Percentiles rank a stretch among this genome's conserved stretches.
Conservation (phyloP, 2,888 invertebrate genomes). For the Trichacis sp. region DNA sequence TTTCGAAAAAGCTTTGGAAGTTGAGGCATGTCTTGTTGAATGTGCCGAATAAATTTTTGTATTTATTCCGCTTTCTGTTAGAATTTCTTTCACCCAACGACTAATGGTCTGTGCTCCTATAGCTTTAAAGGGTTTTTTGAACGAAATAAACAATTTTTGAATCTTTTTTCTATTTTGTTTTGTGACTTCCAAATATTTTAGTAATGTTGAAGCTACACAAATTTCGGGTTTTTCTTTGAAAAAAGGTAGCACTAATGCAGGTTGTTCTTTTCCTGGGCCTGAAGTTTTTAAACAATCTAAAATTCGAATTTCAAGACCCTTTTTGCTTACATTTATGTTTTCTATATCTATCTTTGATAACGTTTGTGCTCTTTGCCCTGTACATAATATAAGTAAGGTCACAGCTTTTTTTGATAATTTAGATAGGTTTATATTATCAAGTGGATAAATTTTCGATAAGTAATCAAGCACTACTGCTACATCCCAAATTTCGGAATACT, state of each 20-base stretch:
- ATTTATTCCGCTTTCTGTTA: not conserved
- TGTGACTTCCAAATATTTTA: constrained; percentile 10
- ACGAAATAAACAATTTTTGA: not conserved
- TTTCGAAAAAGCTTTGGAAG: not conserved
- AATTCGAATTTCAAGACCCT: constrained; percentile 13
- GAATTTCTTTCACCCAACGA: not conserved
- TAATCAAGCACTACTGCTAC: too few species aligned
- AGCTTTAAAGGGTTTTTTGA: not conserved
- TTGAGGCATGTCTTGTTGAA: constrained; percentile 9
- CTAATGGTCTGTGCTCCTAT: not conserved
- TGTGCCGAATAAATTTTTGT: not conserved
- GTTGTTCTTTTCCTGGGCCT: constrained; percentile 12
- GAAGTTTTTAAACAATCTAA: constrained; percentile 21
- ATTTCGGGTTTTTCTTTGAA: not conserved
- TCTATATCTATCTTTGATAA: constrained; percentile 20
- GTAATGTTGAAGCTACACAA: constrained; percentile 15
- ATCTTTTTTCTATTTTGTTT: not conserved
- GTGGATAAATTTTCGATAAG: too few species aligned
- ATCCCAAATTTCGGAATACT: constrained; percentile 27
- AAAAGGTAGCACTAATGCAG: constrained; percentile 11
- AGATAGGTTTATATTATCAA: too few species aligned
- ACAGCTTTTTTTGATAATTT: too few species aligned
- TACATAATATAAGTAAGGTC: too few species aligned
- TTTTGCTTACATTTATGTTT: constrained; percentile 1
- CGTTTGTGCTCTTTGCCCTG: not conserved